Evolutionary conservation across 2,113 vertebrate species (phyloP).

Genomic region (Mystacornis crossleyi): DNA sequence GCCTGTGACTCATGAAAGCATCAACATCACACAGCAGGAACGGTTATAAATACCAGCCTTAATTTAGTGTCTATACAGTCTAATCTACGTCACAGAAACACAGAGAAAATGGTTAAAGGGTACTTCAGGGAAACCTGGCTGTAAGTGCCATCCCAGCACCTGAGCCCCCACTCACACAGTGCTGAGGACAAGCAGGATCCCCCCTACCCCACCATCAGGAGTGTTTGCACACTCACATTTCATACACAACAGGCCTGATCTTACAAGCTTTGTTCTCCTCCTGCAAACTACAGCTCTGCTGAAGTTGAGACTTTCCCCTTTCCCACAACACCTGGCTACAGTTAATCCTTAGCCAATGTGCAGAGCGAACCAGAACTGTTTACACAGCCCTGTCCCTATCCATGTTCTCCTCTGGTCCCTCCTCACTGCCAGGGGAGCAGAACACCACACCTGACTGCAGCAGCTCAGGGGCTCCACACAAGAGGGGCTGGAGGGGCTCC

Average conservation of each 20-base stretch:
- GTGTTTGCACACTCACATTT: neutral
- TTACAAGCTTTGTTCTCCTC: neutral
- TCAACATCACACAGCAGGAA: neutral
- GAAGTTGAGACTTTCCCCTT: neutral
- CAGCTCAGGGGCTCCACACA: neutral
- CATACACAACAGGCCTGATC: neutral
- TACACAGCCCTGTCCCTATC: neutral
- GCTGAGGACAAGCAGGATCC: neutral
- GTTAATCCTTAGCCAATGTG: neutral
- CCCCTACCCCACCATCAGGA: neutral
- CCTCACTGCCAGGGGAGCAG: neutral
- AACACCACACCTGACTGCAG: neutral
- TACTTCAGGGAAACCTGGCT: neutral
- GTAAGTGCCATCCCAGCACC: neutral
- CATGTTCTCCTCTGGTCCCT: neutral
- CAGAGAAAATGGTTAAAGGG: neutral
- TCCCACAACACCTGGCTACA: neutral
- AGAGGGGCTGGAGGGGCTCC: neutral
- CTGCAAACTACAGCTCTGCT: neutral
- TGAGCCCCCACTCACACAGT: fast-evolving
- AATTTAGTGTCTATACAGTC: neutral
- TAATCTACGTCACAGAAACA: neutral
- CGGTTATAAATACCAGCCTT: neutral
- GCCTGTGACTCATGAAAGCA: neutral
- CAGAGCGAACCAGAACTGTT: neutral